A percentile compares a stretch with the other conserved stretches of the same genome.
Evolutionary conservation across 2,797 vertebrate species (phyloP).

Genomic region (Pampus argenteus): DNA sequence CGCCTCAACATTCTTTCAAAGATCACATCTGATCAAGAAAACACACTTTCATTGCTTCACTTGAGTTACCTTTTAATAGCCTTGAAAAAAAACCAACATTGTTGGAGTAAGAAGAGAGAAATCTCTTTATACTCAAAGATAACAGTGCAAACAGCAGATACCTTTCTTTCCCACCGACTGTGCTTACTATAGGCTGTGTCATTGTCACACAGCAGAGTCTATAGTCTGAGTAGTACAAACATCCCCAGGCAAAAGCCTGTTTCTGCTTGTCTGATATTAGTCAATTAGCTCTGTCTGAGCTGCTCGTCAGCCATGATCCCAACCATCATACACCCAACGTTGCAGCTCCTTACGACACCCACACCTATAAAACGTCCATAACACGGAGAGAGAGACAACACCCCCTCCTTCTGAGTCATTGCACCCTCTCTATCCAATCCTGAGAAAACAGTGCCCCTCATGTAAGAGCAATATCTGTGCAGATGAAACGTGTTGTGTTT

Average conservation of each 20-base stretch:
- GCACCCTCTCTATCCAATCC: slow-evolving; percentile 5
- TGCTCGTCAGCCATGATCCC: slow-evolving; percentile 4
- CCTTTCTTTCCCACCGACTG: background rate
- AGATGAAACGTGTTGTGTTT: slow-evolving; percentile 22
- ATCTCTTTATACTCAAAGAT: background rate
- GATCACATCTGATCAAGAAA: slow-evolving; percentile 14
- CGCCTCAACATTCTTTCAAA: slow-evolving; percentile 13
- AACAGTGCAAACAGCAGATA: background rate
- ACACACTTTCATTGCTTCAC: background rate
- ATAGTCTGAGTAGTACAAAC: slow-evolving; percentile 15
- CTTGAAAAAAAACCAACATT: background rate
- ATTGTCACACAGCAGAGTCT: slow-evolving; percentile 19
- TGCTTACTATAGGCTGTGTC: slow-evolving; percentile 6
- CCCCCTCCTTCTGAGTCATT: slow-evolving; percentile 24
- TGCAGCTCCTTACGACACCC: slow-evolving; percentile 3
- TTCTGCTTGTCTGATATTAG: slow-evolving; percentile 31
- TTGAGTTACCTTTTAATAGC: background rate
- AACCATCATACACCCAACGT: slow-evolving; percentile 17
- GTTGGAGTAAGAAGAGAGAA: background rate
- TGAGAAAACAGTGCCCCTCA: background rate
- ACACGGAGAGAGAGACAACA: slow-evolving; percentile 1
- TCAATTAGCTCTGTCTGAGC: slow-evolving; percentile 21
- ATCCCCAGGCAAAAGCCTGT: slow-evolving; percentile 22
- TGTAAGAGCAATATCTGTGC: slow-evolving; percentile 1
- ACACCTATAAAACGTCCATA: slow-evolving; percentile 24